Evolutionary conservation across 2,797 vertebrate genomes (phyloP), one percentile per base, ranked within the genome.

Genomic region (Euthynnus affinis): DNA sequence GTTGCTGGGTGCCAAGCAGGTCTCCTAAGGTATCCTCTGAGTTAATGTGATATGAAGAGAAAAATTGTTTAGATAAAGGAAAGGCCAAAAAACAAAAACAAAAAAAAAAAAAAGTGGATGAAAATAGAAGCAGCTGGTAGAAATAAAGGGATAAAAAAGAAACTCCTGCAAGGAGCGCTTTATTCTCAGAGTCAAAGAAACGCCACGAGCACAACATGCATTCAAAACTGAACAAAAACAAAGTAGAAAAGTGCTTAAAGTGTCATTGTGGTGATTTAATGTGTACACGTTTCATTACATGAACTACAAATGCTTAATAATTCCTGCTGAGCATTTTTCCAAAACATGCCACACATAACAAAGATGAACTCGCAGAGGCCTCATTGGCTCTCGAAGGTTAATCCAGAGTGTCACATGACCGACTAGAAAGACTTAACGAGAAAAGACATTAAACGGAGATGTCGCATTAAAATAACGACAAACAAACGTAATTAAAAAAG

Each of bases 1-100:
- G 90, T 84, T 90, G 89, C 71, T 84, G 70, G 73, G 81, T 8
- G 61, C 60, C 63, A n/a, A 76, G 60, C 80, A 63, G 84, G 51
- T 75, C 72, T 91, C 82, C 71, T 65, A 27, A 88, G 88, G 80
- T 82, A 40, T 23, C 62, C 68, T 84, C 84, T 71, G 22, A 42
- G 59, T 44, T 80, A 56, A 82, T 77, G 63, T 62, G n/a, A 76
- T 29, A 61, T 82, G 78, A 74, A 71, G 66, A 86, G 66, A 70
- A 72, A 85, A 72, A 75, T 18, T 44, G 57, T 56, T 25, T 56
- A 15, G 32, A 52, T 48, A 10, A 61, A 79, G 22, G 65, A 77
- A 78, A 71, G 67, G 69, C 71, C 68, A 72, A 44, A 82, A 71
- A 67, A 53, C 2, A 44, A 82, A 71, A 67, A 53, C 2, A 76